Base-by-base conservation (phyloP, 2,888 invertebrate genomes). In the Phaonia tiefii region DNA sequence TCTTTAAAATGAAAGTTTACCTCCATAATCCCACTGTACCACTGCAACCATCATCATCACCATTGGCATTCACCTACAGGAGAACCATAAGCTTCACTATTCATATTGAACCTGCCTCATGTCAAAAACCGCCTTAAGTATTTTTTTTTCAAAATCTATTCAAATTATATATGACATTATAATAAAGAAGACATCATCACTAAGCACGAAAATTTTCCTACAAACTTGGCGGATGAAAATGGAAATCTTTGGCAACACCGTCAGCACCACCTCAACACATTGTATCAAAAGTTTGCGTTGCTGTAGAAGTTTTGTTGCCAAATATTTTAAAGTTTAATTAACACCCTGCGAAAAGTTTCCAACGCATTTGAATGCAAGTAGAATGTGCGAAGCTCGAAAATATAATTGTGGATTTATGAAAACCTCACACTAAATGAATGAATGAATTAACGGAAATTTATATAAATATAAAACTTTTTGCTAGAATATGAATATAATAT, bases 351-450 rank as follows among this genome's bases (percentile, higher is more conserved):
- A 54, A 13, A 54, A 54, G 25, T 54, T 54, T 54, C 4, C 25
- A 3, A 25, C 31, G 8, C 25, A 25, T 11, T 54, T 22, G 11
- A 10, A 46, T 49, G 17, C 8, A 7, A 20, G 76, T 73, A 76
- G 73, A 31, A 31, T 80, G 56, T 31, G 69, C 73, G 75, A 80
- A 72, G 76, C 73, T 69, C n/a, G 3, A 70, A 75, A 77, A 80
- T 80, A 74, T 77, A 77, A 80, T 80, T 77, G 66, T 66, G 80
- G 76, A 80, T 76, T 76, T 74, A 63, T 71, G 58, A 66, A 56
- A 65, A 42, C 66, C 72, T 31, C 22, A 25, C 17, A 51, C 20
- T 11, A 51, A 25, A 54, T 54, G 8, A 54, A 54, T 54, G 8
- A 54, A 25, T 25, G 22, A 54, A 31, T 31, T 31, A 31, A 54